Percentiles rank a stretch among this genome's conserved stretches.
These are phyloP conservation scores for Zhuqinia jingwanae DNA, from an alignment of 2,888 invertebrate genomes.

Conservation along the genomic window DNA sequence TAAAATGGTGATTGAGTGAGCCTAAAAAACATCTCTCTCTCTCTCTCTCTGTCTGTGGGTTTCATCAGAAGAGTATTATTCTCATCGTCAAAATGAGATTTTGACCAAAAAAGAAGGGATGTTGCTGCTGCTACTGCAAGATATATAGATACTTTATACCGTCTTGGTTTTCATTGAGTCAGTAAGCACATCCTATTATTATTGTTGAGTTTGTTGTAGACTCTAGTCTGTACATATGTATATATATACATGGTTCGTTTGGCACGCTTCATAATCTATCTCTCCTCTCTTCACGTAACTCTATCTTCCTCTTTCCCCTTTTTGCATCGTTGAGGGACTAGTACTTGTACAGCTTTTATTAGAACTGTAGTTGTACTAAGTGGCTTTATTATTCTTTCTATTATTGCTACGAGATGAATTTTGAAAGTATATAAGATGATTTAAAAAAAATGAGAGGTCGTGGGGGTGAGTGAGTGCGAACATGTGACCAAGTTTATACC, in stretches of 20 bases:
- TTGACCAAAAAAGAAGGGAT: slow-evolving; percentile 45
- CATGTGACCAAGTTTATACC: too few species aligned
- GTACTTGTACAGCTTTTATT: slow-evolving; percentile 38
- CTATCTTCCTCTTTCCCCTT: background rate
- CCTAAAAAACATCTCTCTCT: too few species aligned
- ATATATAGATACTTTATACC: background rate
- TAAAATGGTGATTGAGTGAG: slow-evolving; percentile 48
- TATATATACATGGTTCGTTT: slow-evolving; percentile 43
- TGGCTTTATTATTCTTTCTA: slow-evolving; percentile 41
- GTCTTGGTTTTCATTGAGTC: slow-evolving; percentile 32
- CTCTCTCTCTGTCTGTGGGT: slow-evolving; percentile 53
- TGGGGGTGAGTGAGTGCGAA: background rate
- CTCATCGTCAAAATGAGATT: slow-evolving; percentile 56
- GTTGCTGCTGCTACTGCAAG: background rate
- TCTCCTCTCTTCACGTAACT: too few species aligned
- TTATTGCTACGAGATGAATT: slow-evolving; percentile 36
- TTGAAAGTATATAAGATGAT: slow-evolving; percentile 49
- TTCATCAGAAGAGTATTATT: slow-evolving; percentile 47
- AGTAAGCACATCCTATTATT: slow-evolving; percentile 17
- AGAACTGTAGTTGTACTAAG: slow-evolving; percentile 17
- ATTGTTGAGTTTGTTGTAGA: too few species aligned
- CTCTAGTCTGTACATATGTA: too few species aligned
- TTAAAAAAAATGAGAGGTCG: slow-evolving; percentile 1
- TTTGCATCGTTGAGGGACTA: background rate
- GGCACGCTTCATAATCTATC: slow-evolving; percentile 31